phyloP scores from a whole-genome alignment of 2,888 invertebrate species.

The Amblyjoppa fuscipennis region DNA sequence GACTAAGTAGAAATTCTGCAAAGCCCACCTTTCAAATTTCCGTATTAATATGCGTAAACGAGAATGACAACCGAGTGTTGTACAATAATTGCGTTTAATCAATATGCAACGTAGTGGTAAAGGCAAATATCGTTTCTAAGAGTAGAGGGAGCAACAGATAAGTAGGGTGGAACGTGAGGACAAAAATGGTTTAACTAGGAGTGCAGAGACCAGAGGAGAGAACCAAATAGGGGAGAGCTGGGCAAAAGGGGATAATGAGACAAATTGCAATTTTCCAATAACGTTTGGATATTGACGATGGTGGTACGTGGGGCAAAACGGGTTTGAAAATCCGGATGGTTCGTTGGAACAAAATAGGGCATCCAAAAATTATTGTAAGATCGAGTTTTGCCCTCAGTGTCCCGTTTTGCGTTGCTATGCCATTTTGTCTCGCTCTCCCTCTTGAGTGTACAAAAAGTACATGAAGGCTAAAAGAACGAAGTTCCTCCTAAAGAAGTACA shows the following conservation, averaged over 20 bases:
- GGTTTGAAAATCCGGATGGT: too few relatives aligned
- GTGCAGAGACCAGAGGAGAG: background rate
- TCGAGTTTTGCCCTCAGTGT: too few relatives aligned
- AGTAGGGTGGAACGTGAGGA: background rate
- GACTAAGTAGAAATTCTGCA: background rate
- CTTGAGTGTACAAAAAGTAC: background rate
- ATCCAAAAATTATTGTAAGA: too few relatives aligned
- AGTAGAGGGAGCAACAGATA: background rate
- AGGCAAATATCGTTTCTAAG: background rate
- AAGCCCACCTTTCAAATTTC: background rate
- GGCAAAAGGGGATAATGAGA: too few relatives aligned
- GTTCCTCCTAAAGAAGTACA: background rate
- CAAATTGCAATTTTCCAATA: too few relatives aligned
- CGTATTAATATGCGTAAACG: background rate
- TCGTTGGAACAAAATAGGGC: too few relatives aligned
- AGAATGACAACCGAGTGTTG: background rate
- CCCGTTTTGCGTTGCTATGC: too few relatives aligned
- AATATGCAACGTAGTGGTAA: background rate
- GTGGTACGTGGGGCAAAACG: too few relatives aligned
- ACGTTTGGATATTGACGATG: too few relatives aligned
- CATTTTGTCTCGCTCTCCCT: too few relatives aligned
- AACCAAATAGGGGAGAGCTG: background rate
- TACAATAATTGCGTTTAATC: background rate
- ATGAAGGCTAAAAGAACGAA: background rate
- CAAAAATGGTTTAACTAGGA: background rate